Base-by-base conservation (phyloP, 1,140 invertebrate species). In the Pollicipes pollicipes region DNA sequence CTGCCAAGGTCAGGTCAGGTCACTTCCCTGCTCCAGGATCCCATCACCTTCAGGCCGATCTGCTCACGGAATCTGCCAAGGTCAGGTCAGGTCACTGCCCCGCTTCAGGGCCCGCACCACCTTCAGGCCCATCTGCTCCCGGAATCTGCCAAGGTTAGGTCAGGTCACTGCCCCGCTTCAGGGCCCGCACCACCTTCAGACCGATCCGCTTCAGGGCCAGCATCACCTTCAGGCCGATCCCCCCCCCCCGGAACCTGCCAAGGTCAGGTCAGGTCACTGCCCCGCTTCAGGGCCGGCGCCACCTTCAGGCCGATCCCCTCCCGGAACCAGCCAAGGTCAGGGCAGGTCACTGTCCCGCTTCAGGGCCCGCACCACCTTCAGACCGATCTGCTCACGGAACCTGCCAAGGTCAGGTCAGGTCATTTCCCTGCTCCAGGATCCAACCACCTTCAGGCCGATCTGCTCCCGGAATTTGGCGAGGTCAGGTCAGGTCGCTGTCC, bases 301-400 rank as follows among this genome's bases (percentile, higher is more conserved):
- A 98, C 86, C 79, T 94, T 93, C 63, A 85, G 82, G 30, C 97
- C 97, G 70, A 99, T 87, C 75, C 90, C 90, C 82, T 99, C 96
- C 70, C 97, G 87, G 82, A 99, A 86, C 82, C 95, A 95, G 81
- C 99, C 96, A 73, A 98, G 86, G 21, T 83, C 71, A n/a, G n/a
- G n/a, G n/a, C n/a, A n/a, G n/a, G n/a, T n/a, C n/a, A n/a, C n/a
- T n/a, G n/a, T n/a, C n/a, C n/a, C n/a, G n/a, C n/a, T n/a, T n/a
- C n/a, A n/a, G n/a, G n/a, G n/a, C n/a, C n/a, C n/a, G n/a, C n/a
- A n/a, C n/a, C n/a, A n/a, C n/a, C n/a, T n/a, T n/a, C n/a, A n/a
- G n/a, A n/a, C n/a, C n/a, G n/a, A n/a, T n/a, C n/a, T n/a, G n/a
- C n/a, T n/a, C n/a, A n/a, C n/a, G n/a, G n/a, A n/a, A n/a, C n/a